A percentile compares a stretch with the other conserved stretches of the same genome.
Conservation (phyloP, 2,797 vertebrate genomes). For the Bothrops alternatus region DNA sequence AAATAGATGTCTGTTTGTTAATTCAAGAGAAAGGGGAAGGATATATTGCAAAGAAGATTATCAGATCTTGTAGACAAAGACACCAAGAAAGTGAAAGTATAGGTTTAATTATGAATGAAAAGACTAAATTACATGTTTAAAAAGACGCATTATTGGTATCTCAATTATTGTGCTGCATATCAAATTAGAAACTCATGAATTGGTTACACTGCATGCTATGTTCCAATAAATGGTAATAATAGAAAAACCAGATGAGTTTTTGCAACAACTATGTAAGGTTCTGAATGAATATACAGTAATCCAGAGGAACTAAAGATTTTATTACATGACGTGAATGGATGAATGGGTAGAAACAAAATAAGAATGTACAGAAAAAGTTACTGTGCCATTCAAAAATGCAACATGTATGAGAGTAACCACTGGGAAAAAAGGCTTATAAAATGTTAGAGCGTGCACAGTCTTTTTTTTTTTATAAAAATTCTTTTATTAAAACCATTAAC, state of each 20-base stretch:
- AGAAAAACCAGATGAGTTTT: not conserved
- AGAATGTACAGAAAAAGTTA: not conserved
- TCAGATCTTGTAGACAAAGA: not conserved
- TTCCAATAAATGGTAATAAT: not conserved
- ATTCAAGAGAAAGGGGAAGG: not conserved
- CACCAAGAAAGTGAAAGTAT: not conserved
- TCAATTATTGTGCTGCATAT: not conserved
- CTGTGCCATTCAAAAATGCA: not conserved
- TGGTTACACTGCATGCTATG: not conserved
- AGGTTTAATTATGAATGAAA: not conserved
- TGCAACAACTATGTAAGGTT: not conserved
- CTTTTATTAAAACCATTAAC: too few relatives aligned
- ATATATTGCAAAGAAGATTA: not conserved
- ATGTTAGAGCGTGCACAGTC: not conserved
- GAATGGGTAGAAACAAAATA: not conserved
- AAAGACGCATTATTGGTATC: not conserved
- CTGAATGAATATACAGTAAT: not conserved
- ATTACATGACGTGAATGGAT: not conserved
- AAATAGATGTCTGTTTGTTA: not conserved
- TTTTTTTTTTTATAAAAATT: too few relatives aligned
- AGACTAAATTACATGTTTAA: not conserved
- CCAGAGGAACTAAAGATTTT: not conserved
- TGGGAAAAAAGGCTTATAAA: not conserved
- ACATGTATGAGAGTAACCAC: not conserved
- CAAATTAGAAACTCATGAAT: not conserved